Conservation (phyloP, 2,113 vertebrate genomes). For the Albula glossodonta region DNA sequence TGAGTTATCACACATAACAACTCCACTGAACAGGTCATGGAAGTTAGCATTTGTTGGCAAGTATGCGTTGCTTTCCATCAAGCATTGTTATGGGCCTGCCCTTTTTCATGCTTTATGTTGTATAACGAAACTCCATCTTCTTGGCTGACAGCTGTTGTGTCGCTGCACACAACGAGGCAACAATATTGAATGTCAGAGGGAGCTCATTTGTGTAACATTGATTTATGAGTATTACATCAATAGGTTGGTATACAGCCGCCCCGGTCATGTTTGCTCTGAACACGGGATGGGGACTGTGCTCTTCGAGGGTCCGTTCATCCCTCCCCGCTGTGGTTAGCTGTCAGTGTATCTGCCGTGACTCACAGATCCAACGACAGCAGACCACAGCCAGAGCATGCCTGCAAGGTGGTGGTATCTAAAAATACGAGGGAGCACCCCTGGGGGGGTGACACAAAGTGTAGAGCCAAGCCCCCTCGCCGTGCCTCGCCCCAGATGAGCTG, state of each 20-base stretch:
- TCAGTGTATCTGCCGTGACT: conserved; percentile 36
- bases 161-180: background rate
- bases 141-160: background rate
- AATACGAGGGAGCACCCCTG: conserved; percentile 49
- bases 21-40: background rate
- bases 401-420: conserved; percentile 60
- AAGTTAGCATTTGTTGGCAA: background rate
- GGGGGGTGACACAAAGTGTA: conserved; percentile 43
- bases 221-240: background rate
- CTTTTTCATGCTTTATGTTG: background rate
- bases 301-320: conserved; percentile 50
- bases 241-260: background rate
- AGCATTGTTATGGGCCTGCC: too few relatives aligned
- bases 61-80: background rate
- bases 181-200: background rate
- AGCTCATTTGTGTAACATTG: background rate
- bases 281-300: conserved; percentile 21
- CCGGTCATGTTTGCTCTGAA: background rate
- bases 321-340: background rate
- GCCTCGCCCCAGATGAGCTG: conserved; percentile 55
- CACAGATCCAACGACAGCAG: conserved; percentile 55
- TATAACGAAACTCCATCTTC: background rate
- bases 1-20: background rate
- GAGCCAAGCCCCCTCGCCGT: conserved; percentile 40
- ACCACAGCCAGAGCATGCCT: conserved; percentile 35